Evolutionary conservation across 2,113 vertebrate genomes (phyloP), one percentile per base, ranked within the genome.

Genomic region (Hyla sarda): DNA sequence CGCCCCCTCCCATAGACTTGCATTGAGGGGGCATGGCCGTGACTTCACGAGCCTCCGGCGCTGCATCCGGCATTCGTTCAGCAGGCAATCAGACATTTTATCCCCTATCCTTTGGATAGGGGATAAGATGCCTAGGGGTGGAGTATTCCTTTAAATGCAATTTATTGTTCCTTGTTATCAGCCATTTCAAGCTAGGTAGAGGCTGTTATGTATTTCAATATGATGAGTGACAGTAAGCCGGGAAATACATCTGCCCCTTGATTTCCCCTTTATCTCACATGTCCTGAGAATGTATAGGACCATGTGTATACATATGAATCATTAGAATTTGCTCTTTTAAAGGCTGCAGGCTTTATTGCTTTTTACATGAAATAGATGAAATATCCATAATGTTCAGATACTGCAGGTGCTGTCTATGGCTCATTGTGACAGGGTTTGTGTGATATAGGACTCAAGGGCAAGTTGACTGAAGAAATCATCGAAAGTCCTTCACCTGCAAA

Each of bases 401-500:
- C 32, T 17, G 34, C 67, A 71, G 67, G 67, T 71, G 67, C 34
- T 12, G 67, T 41, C 32, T 23, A 23, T 71, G 67, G 32, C 67
- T 71, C 67, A 71, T 71, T 37, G 67, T 71, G 34, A 71, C 67
- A 71, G 45, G 37, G 37, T 74, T 74, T 47, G 4, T 23, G 37
- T 48, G 41, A 74, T 41, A 45, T 48, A 12, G 17, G 52, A 10
- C 54, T 80, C 77, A 45, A 56, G 76, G n/a, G 11, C 56, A 60
- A 62, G 58, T n/a, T 47, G 34, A 65, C 37, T 25, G 54, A 41
- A 81, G 78, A 45, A 54, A 56, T 80, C 54, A 58, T 45, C 16
- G 56, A 25, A 80, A 45, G 21, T 25, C 41, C 56, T 19, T 62
- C 78, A 81, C 58, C 58, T 65, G 78, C 56, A 81, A 34, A 80